A percentile compares a stretch with the other conserved stretches of the same genome.
Evolutionary conservation across 2,888 invertebrate genomes (phyloP).

Genomic region (Heliconius cydno): DNA sequence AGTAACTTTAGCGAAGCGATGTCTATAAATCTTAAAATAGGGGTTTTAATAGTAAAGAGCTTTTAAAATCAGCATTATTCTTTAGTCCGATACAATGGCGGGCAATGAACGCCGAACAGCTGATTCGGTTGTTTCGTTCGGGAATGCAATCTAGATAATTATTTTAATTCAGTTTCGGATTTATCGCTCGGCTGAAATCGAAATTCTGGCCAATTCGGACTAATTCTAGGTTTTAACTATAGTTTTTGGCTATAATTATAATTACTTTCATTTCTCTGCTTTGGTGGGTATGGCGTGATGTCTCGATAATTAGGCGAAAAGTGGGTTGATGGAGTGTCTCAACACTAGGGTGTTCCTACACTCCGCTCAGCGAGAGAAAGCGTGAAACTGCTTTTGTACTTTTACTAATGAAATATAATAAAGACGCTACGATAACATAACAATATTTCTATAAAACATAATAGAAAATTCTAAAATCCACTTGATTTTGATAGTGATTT

Average conservation of each 20-base stretch:
- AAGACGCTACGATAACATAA: not conserved
- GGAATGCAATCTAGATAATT: constrained; percentile 73
- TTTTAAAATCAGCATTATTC: constrained; percentile 24
- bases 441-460: constrained; percentile 16
- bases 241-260: not conserved
- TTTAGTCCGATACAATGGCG: constrained; percentile 30
- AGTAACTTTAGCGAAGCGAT: not conserved
- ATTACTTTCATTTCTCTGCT: not conserved
- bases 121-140: constrained; percentile 53
- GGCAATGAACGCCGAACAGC: constrained; percentile 42
- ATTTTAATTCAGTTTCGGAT: constrained; percentile 70
- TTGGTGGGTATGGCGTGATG: not conserved
- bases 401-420: too few species aligned
- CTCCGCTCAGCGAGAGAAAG: not conserved
- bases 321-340: not conserved
- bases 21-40: constrained; percentile 15
- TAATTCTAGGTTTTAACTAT: constrained; percentile 26
- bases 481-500: constrained; percentile 13
- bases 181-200: constrained; percentile 51
- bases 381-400: not conserved
- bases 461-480: constrained; percentile 12
- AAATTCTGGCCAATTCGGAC: constrained; percentile 48
- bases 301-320: not conserved
- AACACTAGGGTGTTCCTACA: not conserved
- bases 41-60: constrained; percentile 15